phyloP scores from a whole-genome alignment of 2,888 invertebrate genomes.

The Pachliopta kotzebuea region DNA sequence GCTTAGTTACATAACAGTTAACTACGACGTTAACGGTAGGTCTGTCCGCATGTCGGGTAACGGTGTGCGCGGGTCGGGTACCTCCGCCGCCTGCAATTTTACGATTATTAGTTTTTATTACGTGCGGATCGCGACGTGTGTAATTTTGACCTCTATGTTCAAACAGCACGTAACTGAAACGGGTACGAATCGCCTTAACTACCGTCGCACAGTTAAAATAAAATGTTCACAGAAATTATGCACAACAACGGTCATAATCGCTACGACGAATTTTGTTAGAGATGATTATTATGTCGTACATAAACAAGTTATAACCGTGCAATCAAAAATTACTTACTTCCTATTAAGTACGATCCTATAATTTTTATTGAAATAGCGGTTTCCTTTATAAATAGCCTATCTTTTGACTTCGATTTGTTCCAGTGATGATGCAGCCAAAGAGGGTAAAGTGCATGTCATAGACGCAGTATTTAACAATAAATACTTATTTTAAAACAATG shows the following conservation, averaged over 20 bases:
- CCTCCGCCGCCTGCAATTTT: constrained; percentile 21
- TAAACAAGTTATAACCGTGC: neutral
- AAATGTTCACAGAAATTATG: constrained; percentile 4
- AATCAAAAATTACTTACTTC: constrained; percentile 1
- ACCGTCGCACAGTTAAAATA: neutral
- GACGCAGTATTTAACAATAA: neutral
- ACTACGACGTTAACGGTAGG: constrained; percentile 44
- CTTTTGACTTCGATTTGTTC: too few relatives aligned
- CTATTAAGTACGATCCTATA: neutral
- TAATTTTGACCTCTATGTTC: constrained; percentile 18
- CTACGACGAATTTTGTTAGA: neutral
- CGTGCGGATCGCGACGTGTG: constrained; percentile 15
- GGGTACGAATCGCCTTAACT: constrained; percentile 2
- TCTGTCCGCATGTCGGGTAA: constrained; percentile 28
- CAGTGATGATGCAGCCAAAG: too few relatives aligned
- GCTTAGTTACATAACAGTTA: constrained; percentile 44
- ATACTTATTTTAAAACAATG: neutral
- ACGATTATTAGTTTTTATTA: constrained; percentile 29
- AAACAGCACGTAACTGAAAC: constrained; percentile 13
- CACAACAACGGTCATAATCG: neutral
- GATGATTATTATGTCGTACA: neutral
- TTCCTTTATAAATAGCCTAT: too few relatives aligned
- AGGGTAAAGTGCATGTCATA: too few relatives aligned
- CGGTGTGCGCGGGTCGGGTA: constrained; percentile 25
- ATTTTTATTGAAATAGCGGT: too few relatives aligned